Evolutionary conservation across 2,888 invertebrate species (phyloP).

Genomic region (Tortricodes alternella): DNA sequence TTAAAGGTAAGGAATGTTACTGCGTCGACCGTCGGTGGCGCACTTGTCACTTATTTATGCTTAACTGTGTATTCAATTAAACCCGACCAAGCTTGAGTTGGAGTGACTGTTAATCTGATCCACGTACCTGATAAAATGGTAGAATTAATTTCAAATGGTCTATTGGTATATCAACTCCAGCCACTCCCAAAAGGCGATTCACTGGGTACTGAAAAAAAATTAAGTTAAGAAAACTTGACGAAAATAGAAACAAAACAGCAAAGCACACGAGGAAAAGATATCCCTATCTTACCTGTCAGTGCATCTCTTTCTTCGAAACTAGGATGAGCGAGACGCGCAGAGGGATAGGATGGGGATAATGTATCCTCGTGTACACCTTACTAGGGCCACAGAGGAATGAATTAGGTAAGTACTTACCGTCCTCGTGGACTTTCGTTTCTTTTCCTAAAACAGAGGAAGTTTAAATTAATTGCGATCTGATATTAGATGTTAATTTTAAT

Average conservation of each 20-base stretch:
- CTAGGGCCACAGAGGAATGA: not conserved
- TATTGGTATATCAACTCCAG: slow-evolving; percentile 73
- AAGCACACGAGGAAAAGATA: too few species aligned
- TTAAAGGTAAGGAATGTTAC: too few species aligned
- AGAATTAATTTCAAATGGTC: slow-evolving; percentile 68
- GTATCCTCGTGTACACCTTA: too few species aligned
- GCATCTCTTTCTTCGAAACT: too few species aligned
- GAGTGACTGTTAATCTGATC: not conserved
- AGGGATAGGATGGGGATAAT: too few species aligned
- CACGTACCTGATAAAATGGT: slow-evolving; percentile 67
- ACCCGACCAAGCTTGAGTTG: not conserved
- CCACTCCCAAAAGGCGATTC: slow-evolving; percentile 70
- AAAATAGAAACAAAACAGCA: too few species aligned
- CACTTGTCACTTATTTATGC: too few species aligned
- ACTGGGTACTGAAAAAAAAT: slow-evolving; percentile 62
- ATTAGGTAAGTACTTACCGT: slow-evolving; percentile 52
- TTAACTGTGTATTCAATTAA: too few species aligned
- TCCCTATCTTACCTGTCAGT: too few species aligned
- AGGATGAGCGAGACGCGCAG: too few species aligned
- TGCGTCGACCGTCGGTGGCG: too few species aligned
- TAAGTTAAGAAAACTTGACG: not conserved
- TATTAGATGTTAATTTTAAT: not conserved
- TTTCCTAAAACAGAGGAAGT: slow-evolving; percentile 61
- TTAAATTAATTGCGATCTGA: not conserved
- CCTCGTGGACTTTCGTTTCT: slow-evolving; percentile 67